Conservation (phyloP, 92 coral and sea anemone genomes). For the Nematostella vectensis region DNA sequence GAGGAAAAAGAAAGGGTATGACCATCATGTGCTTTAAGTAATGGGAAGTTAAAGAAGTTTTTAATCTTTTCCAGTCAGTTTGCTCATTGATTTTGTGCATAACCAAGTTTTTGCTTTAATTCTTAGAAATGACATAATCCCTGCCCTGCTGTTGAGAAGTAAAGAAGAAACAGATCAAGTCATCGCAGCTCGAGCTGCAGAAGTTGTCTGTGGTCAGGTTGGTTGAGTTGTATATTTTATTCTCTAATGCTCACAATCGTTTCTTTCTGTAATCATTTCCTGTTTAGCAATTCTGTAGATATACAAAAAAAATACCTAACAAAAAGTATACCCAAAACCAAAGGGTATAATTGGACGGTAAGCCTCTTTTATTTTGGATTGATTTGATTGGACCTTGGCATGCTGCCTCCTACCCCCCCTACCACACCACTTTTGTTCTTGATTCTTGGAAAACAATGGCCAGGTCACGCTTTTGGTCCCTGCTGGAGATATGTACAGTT, state of each 20-base stretch:
- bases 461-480: too few relatives aligned
- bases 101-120: neutral
- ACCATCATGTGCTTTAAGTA: too few relatives aligned
- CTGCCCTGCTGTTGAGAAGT: conserved; percentile 84
- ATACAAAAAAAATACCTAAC: neutral
- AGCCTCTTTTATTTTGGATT: too few relatives aligned
- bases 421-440: too few relatives aligned
- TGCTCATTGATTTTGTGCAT: neutral
- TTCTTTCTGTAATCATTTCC: neutral
- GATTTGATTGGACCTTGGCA: too few relatives aligned
- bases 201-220: conserved; percentile 73
- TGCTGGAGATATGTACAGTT: too few relatives aligned
- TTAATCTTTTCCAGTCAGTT: too few relatives aligned
- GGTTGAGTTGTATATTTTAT: too few relatives aligned
- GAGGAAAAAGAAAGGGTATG: conserved; percentile 50
- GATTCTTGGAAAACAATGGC: too few relatives aligned
- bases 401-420: too few relatives aligned
- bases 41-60: conserved; percentile 1
- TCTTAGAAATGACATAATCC: conserved; percentile 56
- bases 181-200: conserved; percentile 88
- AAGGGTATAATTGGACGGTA: neutral
- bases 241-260: neutral
- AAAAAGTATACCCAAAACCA: neutral
- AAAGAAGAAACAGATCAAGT: conserved; percentile 65
- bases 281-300: neutral